phyloP scores from a whole-genome alignment of 1,140 invertebrate genomes.

The Psix sp. region DNA sequence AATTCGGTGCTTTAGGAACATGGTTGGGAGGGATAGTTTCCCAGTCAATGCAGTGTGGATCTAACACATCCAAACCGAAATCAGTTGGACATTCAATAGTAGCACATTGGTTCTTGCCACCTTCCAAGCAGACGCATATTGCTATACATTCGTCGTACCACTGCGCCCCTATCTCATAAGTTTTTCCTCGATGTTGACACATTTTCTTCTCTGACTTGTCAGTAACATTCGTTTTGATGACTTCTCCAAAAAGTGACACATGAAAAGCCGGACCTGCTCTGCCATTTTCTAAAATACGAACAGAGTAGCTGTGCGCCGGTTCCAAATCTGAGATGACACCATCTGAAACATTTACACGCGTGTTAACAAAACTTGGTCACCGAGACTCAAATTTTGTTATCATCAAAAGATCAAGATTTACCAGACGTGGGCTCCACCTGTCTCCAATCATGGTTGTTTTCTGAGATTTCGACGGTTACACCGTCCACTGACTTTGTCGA shows the following conservation, averaged over 20 bases:
- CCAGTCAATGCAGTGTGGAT: conserved; percentile 90
- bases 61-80: conserved; percentile 88
- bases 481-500: conserved; percentile 65
- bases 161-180: conserved; percentile 77
- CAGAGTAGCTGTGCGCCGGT: conserved; percentile 71
- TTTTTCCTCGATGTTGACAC: conserved; percentile 80
- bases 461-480: conserved; percentile 70
- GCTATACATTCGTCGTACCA: conserved; percentile 87
- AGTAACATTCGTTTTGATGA: conserved; percentile 69
- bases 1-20: conserved; percentile 84
- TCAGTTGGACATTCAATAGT: conserved; percentile 89
- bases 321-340: conserved; percentile 70
- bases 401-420: background rate
- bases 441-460: conserved; percentile 72
- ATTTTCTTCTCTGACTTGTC: conserved; percentile 52
- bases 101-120: conserved; percentile 80
- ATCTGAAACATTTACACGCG: too few relatives aligned
- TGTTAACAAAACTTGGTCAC: too few relatives aligned
- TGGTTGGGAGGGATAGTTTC: conserved; percentile 85
- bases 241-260: conserved; percentile 69
- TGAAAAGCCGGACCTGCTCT: conserved; percentile 66
- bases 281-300: conserved; percentile 68
- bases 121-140: conserved; percentile 83
- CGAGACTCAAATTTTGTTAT: background rate
- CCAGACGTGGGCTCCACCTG: conserved; percentile 63